phyloP scores from a whole-genome alignment of 1,140 invertebrate genomes.

The Ptiloglossa arizonensis region DNA sequence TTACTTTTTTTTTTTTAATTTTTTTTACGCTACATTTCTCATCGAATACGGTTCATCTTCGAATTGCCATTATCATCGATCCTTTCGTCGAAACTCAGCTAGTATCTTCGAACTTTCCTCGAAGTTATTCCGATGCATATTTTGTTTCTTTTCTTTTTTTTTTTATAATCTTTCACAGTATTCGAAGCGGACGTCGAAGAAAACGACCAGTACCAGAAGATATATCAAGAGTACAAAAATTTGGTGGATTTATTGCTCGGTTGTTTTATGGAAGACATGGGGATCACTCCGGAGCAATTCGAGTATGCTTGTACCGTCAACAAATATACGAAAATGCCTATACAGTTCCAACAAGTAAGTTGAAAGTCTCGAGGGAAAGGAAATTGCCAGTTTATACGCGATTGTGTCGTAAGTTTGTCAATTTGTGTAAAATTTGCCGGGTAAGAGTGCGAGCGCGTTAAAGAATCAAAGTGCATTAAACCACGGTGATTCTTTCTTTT shows the following conservation, averaged over 20 bases:
- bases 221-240: conserved; percentile 93
- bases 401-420: too few relatives aligned
- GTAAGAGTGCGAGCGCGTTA: too few relatives aligned
- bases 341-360: conserved; percentile 86
- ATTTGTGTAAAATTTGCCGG: too few relatives aligned
- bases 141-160: too few relatives aligned
- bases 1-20: too few relatives aligned
- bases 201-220: conserved; percentile 87
- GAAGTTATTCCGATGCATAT: neutral
- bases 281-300: conserved; percentile 92
- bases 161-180: conserved; percentile 82
- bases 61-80: neutral
- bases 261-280: conserved; percentile 95
- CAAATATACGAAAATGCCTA: conserved; percentile 83
- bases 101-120: neutral
- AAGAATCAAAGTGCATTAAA: too few relatives aligned
- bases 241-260: conserved; percentile 93
- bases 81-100: too few relatives aligned
- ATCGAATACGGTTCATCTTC: too few relatives aligned
- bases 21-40: too few relatives aligned
- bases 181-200: conserved; percentile 89
- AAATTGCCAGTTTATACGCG: too few relatives aligned
- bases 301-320: conserved; percentile 87
- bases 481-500: too few relatives aligned
- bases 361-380: neutral